Conservation (phyloP, 1,140 invertebrate species). For the Babylonia areolata region DNA sequence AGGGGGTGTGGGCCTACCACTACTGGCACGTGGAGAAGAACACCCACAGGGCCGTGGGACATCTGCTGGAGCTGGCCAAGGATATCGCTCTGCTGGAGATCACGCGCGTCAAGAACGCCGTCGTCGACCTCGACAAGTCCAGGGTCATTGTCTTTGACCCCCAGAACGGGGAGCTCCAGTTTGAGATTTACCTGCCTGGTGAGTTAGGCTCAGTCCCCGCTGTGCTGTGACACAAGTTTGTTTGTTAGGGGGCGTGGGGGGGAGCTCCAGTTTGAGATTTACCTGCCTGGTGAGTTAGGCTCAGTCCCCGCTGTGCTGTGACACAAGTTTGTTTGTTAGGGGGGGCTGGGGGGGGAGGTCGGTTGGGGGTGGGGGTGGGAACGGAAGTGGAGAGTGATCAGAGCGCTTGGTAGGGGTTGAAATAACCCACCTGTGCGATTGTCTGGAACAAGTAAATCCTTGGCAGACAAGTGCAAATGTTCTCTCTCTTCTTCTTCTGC, state of each 20-base stretch:
- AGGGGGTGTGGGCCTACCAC: conserved; percentile 50
- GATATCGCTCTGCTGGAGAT: conserved; percentile 59
- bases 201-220: conserved; percentile 4
- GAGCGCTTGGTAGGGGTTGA: too few relatives aligned
- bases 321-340: too few relatives aligned
- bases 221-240: too few relatives aligned
- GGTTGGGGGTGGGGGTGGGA: too few relatives aligned
- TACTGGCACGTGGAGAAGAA: conserved; percentile 53
- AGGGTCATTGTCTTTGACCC: conserved; percentile 86
- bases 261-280: conserved; percentile 88
- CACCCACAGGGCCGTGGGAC: conserved; percentile 33
- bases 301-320: too few relatives aligned
- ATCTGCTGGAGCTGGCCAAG: conserved; percentile 47
- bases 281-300: conserved; percentile 79
- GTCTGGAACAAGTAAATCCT: too few relatives aligned
- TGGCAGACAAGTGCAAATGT: too few relatives aligned
- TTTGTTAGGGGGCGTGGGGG: too few relatives aligned
- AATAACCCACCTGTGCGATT: too few relatives aligned
- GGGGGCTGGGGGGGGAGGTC: too few relatives aligned
- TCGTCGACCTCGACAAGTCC: conserved; percentile 62
- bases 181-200: conserved; percentile 88
- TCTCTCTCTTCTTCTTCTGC: too few relatives aligned
- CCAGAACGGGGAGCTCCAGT: conserved; percentile 84
- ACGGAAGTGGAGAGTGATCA: too few relatives aligned
- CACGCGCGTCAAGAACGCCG: conserved; percentile 52